Base-by-base conservation (phyloP, 2,113 vertebrate species). In the Psilopsiagon aymara region DNA sequence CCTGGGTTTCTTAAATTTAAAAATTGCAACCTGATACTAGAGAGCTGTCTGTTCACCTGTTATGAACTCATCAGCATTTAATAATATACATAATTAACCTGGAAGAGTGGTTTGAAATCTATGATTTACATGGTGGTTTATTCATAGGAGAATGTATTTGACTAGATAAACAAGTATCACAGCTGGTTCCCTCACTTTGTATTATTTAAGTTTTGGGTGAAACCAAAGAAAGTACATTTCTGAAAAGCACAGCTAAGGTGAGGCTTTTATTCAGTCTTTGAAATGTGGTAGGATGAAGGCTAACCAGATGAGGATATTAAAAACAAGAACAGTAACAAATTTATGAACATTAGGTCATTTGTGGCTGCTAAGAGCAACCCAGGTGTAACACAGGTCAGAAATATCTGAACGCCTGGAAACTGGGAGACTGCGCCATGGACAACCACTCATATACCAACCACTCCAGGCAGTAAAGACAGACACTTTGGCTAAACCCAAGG, bases 381-480 rank as follows among this genome's bases (percentile, higher is more conserved):
- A 3, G 13, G 27, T 35, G 24, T 25, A 68, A 19, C 41, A 2
- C 14, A 41, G 5, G 4, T 74, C 35, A 88, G 41, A 94, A 83
- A 73, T 57, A 12, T n/a, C 13, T 27, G 18, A 75, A 25, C 15
- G 53, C 23, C 15, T 33, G 20, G 39, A 46, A 94, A 20, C 5
- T 33, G 39, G 23, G 31, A 81, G 4, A 75, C 8, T 5, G 27
- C 6, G 29, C 9, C 3, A 21, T 20, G 51, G 7, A 3, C 17
- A 19, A 11, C 3, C 15, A 41, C 23, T 2, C 12, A 9, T 20
- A 19, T 1, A 7, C 10, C 20, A 76, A 16, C 2, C 13, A 60
- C 8, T 82, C 17, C 17, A 39, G 35, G 33, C 6, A 79, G 51
- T 7, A 69, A 73, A 79, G 60, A 27, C 10, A 82, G 13, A 43